Evolutionary conservation across 2,888 invertebrate species (phyloP).

Genomic region (Actias luna): DNA sequence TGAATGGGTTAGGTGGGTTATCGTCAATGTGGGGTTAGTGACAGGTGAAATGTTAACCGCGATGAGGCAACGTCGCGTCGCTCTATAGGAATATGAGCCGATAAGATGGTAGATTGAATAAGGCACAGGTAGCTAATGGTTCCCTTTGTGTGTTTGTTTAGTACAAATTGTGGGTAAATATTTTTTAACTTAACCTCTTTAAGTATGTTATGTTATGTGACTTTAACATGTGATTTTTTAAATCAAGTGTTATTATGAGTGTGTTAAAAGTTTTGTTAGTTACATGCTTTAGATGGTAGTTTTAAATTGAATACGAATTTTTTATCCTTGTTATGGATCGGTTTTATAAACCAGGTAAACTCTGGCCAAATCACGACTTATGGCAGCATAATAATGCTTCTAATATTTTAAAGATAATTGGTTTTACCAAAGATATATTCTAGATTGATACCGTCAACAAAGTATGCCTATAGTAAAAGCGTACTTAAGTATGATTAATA

Average conservation of each 20-base stretch:
- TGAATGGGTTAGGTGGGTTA: constrained; percentile 73
- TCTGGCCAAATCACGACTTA: too few species aligned
- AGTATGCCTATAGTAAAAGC: too few species aligned
- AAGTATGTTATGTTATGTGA: background rate
- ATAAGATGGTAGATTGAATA: constrained; percentile 55
- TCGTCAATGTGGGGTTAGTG: constrained; percentile 72
- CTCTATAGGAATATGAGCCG: constrained; percentile 61
- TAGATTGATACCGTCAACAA: too few species aligned
- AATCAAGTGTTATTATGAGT: constrained; percentile 9
- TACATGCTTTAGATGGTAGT: background rate
- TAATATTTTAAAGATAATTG: too few species aligned
- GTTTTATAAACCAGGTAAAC: too few species aligned
- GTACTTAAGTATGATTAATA: too few species aligned
- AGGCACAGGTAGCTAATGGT: constrained; percentile 45
- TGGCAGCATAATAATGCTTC: too few species aligned
- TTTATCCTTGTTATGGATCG: too few species aligned
- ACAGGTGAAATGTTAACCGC: constrained; percentile 78
- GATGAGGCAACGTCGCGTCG: constrained; percentile 46
- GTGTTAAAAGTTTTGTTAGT: too few species aligned
- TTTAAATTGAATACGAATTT: background rate
- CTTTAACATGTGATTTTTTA: constrained; percentile 22
- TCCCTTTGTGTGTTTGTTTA: constrained; percentile 40
- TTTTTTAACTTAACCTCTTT: constrained; percentile 19
- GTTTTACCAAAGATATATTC: too few species aligned
- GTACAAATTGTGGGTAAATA: constrained; percentile 31